A percentile compares a stretch with the other conserved stretches of the same genome.
Evolutionary conservation across 2,113 vertebrate genomes (phyloP).

Genomic region (Platysternon megacephalum): DNA sequence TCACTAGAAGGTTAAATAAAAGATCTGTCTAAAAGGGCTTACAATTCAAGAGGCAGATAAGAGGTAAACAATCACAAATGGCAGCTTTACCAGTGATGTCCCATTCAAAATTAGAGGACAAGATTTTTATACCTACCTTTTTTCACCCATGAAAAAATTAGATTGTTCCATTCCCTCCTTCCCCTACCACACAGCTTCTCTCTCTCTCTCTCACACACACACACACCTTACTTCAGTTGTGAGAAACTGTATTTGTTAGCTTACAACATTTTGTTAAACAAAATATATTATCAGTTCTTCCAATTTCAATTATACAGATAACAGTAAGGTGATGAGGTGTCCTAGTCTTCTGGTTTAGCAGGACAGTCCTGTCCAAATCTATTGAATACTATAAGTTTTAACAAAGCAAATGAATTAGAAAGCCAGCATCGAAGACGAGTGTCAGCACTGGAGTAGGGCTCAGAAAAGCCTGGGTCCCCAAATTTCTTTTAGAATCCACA

Average conservation of each 20-base stretch:
- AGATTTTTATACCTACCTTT: background rate
- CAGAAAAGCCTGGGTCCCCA: background rate
- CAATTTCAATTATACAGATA: background rate
- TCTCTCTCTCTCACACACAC: background rate
- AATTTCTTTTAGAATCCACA: background rate
- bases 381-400: background rate
- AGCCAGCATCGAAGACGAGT: background rate
- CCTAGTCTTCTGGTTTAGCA: background rate
- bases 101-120: background rate
- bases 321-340: background rate
- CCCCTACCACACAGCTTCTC: background rate
- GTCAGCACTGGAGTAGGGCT: background rate
- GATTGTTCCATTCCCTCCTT: background rate
- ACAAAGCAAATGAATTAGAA: background rate
- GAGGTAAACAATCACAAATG: accelerated
- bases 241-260: background rate
- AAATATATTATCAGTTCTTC: background rate
- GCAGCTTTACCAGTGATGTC: background rate
- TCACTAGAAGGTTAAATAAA: accelerated
- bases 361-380: background rate
- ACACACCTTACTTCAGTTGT: background rate
- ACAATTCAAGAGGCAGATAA: background rate
- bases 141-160: background rate
- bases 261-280: background rate
- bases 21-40: background rate